These are phyloP conservation scores for Ostrea edulis DNA, from an alignment of 1,140 invertebrate species.

Conservation along the genomic window DNA sequence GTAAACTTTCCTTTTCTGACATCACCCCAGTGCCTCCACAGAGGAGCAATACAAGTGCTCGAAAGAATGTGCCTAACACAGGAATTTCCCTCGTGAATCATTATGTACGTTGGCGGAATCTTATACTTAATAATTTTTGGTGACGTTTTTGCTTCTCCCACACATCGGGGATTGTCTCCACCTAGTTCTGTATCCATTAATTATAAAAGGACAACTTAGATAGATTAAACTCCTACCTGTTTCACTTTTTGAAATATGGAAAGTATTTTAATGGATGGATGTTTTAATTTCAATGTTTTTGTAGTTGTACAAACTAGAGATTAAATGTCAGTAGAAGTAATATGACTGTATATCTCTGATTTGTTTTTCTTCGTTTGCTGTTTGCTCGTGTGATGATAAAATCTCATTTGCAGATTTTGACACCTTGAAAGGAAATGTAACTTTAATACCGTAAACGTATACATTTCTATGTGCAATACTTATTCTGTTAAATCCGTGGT, in stretches of 20 bases:
- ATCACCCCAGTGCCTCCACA: neutral
- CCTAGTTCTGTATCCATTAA: slow-evolving; percentile 6
- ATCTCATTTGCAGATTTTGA: neutral
- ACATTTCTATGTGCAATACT: no score
- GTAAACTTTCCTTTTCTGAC: slow-evolving; percentile 19
- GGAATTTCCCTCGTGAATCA: slow-evolving; percentile 23
- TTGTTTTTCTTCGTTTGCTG: neutral
- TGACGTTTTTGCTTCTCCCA: neutral
- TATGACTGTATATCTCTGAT: neutral
- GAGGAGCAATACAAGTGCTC: neutral
- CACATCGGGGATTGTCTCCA: neutral
- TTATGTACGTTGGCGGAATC: neutral
- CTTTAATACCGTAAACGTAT: no score
- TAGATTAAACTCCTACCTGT: neutral
- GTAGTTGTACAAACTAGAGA: neutral
- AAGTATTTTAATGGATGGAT: neutral
- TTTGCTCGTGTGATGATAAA: neutral
- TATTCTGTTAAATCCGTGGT: no score
- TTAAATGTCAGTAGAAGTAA: neutral
- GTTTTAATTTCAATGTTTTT: slow-evolving; percentile 11
- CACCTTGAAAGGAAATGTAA: neutral
- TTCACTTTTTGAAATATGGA: neutral
- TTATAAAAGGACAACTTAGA: neutral
- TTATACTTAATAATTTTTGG: neutral
- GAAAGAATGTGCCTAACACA: slow-evolving; percentile 13